A percentile compares a stretch with the other conserved stretches of the same genome.
Evolutionary conservation across 2,113 vertebrate genomes (phyloP).

Genomic region (crab-eating macaque (Macaca fascicularis)): T2T-MFA8v1.1 NC_088376.1:200364501-200365000

Average conservation of each 20-base stretch:
- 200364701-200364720: slow-evolving; percentile 11
- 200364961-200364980: not conserved
- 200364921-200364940: not conserved
- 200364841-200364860: not conserved
- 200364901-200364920: not conserved
- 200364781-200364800: not conserved
- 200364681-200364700: slow-evolving; percentile 1
- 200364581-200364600: not conserved
- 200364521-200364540: not conserved
- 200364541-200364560: not conserved
- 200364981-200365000: not conserved
- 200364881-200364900: not conserved
- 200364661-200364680: not conserved
- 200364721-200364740: not conserved
- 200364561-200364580: not conserved
- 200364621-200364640: not conserved
- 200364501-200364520: not conserved
- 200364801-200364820: not conserved
- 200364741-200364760: not conserved
- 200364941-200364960: not conserved
- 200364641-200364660: slow-evolving; percentile 9
- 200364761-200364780: not conserved
- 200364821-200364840: not conserved
- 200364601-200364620: not conserved
- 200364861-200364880: not conserved